These are phyloP conservation scores for Chymomyza costata DNA, from an alignment of 1,140 invertebrate genomes.

Conservation along the genomic window DNA sequence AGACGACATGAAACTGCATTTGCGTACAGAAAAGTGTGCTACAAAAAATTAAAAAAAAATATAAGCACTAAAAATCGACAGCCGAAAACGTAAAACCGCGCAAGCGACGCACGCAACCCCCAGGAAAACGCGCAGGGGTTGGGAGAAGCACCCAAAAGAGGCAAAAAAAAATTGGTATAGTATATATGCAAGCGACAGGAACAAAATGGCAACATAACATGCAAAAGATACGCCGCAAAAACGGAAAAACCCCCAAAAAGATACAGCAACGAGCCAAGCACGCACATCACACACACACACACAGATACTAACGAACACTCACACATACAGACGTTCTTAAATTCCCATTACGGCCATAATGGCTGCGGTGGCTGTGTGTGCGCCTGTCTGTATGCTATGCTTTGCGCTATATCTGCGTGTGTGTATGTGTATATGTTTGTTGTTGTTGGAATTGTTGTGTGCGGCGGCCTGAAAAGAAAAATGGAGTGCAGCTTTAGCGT, in stretches of 20 bases:
- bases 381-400: constrained; percentile 21
- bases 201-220: constrained; percentile 62
- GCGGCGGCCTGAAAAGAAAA: constrained; percentile 47
- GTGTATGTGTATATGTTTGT: constrained; percentile 9
- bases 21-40: constrained; percentile 4
- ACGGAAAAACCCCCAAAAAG: constrained; percentile 49
- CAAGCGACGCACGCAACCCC: constrained; percentile 42
- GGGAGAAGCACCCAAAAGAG: no score
- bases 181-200: constrained; percentile 13
- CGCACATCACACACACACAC: constrained; percentile 1
- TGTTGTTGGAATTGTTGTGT: no score
- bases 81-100: constrained; percentile 25
- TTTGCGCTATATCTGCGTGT: constrained; percentile 3
- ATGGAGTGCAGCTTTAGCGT: constrained; percentile 43
- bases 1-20: constrained; percentile 2
- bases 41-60: constrained; percentile 5
- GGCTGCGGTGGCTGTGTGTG: constrained; percentile 49
- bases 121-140: no score
- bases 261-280: neutral
- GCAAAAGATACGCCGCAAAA: constrained; percentile 71
- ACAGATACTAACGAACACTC: neutral
- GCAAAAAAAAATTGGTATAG: constrained; percentile 14
- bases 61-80: neutral
- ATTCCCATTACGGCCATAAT: constrained; percentile 71
- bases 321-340: constrained; percentile 44